These are phyloP conservation scores for Kryptopterus vitreolus DNA, from an alignment of 2,797 vertebrate genomes.

Conservation along the genomic window DNA sequence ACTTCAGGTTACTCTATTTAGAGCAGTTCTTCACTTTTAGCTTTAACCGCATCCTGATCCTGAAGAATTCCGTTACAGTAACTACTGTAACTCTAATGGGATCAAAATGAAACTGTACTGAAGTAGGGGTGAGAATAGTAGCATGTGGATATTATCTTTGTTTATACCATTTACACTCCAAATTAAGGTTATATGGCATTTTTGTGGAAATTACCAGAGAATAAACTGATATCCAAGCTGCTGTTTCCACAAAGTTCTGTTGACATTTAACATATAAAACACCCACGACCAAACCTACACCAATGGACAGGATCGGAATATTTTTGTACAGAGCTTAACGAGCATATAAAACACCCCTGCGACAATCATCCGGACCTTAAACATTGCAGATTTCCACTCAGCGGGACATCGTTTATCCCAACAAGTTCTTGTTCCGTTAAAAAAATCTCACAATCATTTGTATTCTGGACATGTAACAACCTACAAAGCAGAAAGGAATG, in stretches of 20 bases:
- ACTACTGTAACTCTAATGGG: neutral
- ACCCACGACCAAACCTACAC: neutral
- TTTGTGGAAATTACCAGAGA: too few species aligned
- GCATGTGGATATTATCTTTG: too few species aligned
- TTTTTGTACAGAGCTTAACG: neutral
- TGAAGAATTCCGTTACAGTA: neutral
- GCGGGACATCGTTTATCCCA: neutral
- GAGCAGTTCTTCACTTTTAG: neutral
- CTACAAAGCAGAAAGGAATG: conserved; percentile 7
- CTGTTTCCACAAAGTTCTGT: neutral
- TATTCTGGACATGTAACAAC: neutral
- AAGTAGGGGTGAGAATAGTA: too few species aligned
- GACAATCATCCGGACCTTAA: neutral
- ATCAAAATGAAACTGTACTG: neutral
- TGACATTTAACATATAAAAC: neutral
- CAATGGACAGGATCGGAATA: neutral
- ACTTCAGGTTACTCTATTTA: neutral
- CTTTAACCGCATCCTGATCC: neutral
- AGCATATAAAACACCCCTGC: neutral
- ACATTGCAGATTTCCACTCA: neutral
- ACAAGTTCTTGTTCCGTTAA: neutral
- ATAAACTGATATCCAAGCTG: too few species aligned
- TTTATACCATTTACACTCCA: too few species aligned
- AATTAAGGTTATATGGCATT: too few species aligned
- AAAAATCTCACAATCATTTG: neutral